phyloP scores from a whole-genome alignment of 2,888 invertebrate genomes.

The Epinotia bilunana region DNA sequence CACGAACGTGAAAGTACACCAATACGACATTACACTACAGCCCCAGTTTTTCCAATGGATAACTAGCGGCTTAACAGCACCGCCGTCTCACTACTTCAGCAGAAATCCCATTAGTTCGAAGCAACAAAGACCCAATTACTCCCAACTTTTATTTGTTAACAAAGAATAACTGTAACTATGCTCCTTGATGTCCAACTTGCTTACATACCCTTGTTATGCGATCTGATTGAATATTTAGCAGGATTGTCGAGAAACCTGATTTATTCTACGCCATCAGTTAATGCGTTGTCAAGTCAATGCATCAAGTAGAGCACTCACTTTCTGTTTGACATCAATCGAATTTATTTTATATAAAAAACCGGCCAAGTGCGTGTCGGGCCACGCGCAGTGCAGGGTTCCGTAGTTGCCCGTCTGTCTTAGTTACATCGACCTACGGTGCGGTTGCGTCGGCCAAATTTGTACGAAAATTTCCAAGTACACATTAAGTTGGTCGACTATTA shows the following conservation, averaged over 20 bases:
- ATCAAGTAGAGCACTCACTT: conserved; percentile 13
- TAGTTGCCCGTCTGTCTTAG: too few species aligned
- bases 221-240: conserved; percentile 20
- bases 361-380: too few species aligned
- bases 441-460: too few species aligned
- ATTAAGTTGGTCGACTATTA: too few species aligned
- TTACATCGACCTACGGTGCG: too few species aligned
- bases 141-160: conserved; percentile 11
- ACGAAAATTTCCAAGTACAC: too few species aligned
- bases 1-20: conserved; percentile 23
- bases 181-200: conserved; percentile 8
- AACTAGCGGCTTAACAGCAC: neutral
- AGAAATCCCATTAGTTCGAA: neutral
- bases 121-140: conserved; percentile 14
- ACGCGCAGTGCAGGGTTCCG: too few species aligned
- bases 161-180: conserved; percentile 22
- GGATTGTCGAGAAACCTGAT: neutral
- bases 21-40: conserved; percentile 21
- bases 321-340: conserved; percentile 25
- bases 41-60: conserved; percentile 20
- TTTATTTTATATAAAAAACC: conserved; percentile 32
- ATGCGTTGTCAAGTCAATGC: conserved; percentile 8
- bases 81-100: neutral
- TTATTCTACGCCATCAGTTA: conserved; percentile 8
- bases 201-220: neutral